phyloP scores from a whole-genome alignment of 1,140 invertebrate species.

The Drosophila sucinea region DNA sequence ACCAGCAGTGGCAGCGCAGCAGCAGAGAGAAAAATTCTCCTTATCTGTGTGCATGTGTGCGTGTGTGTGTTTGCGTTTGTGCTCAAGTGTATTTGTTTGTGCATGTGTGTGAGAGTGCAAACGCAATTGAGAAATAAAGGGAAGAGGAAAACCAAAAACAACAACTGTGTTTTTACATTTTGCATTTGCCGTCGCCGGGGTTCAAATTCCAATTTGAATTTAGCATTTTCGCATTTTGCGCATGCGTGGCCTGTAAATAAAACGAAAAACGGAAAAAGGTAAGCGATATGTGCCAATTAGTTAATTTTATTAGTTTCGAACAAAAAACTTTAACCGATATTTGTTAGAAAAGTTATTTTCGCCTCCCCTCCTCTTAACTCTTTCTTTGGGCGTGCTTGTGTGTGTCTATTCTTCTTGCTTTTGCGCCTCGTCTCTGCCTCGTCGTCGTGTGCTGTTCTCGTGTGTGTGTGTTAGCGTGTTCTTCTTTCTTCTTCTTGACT shows the following conservation, averaged over 20 bases:
- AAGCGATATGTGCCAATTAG: not conserved
- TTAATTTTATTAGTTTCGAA: not conserved
- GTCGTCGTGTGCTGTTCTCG: not conserved
- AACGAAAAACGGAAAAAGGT: not conserved
- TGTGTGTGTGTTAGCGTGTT: not conserved
- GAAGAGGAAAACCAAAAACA: slow-evolving; percentile 11
- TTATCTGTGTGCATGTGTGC: slow-evolving; percentile 1
- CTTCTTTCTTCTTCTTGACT: slow-evolving; percentile 12
- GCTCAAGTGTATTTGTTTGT: not conserved
- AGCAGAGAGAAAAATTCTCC: slow-evolving; percentile 3
- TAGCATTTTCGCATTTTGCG: slow-evolving; percentile 10
- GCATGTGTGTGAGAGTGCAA: not conserved
- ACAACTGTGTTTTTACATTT: slow-evolving; percentile 17
- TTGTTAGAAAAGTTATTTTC: not conserved
- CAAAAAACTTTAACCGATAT: not conserved
- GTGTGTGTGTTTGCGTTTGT: not conserved
- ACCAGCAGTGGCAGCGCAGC: slow-evolving; percentile 1
- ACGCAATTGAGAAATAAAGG: slow-evolving; percentile 12
- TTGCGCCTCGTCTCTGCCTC: too few species aligned
- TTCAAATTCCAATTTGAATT: slow-evolving; percentile 22
- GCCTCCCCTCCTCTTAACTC: not conserved
- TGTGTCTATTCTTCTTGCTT: not conserved
- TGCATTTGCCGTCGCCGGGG: slow-evolving; percentile 21
- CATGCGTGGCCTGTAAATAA: slow-evolving; percentile 10
- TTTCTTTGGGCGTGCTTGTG: slow-evolving; percentile 1